Evolutionary conservation across 2,888 invertebrate genomes (phyloP).

Genomic region (Cephus pygmeus): DNA sequence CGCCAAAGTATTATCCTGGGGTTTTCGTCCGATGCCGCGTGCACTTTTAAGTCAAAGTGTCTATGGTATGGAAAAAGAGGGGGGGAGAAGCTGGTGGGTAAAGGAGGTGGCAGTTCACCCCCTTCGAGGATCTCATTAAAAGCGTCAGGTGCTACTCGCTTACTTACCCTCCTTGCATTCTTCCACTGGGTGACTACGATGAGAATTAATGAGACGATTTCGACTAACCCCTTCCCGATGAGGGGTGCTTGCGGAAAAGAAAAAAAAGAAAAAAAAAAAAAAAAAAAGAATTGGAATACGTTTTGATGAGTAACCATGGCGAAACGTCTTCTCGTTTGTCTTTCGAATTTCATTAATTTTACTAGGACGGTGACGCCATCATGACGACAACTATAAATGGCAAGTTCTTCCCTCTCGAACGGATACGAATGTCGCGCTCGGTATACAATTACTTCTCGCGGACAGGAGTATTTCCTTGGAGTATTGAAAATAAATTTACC

Average conservation of each 20-base stretch:
- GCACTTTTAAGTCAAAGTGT: conserved; percentile 45
- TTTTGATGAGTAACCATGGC: not conserved
- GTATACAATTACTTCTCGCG: not conserved
- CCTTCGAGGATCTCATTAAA: conserved; percentile 55
- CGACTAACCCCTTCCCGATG: conserved; percentile 31
- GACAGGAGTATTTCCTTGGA: conserved; percentile 12
- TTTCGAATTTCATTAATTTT: not conserved
- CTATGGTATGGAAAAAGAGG: not conserved
- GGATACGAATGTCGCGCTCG: not conserved
- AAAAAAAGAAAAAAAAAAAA: conserved; percentile 11
- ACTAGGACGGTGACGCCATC: not conserved
- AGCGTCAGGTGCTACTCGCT: conserved; percentile 45
- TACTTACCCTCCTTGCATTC: conserved; percentile 22
- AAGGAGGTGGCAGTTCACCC: not conserved
- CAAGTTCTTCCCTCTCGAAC: not conserved
- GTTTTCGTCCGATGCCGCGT: conserved; percentile 43
- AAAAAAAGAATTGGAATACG: conserved; percentile 18
- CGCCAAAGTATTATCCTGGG: conserved; percentile 45
- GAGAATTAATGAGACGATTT: conserved; percentile 42
- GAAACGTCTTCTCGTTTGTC: not conserved
- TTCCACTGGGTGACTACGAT: not conserved
- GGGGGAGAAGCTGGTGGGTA: conserved; percentile 24
- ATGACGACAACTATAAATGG: not conserved
- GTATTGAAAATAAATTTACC: conserved; percentile 54
- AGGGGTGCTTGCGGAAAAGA: conserved; percentile 26